Conservation (phyloP, 35 echinoderm and acorn worm species). For the Ptychodera flava region DNA sequence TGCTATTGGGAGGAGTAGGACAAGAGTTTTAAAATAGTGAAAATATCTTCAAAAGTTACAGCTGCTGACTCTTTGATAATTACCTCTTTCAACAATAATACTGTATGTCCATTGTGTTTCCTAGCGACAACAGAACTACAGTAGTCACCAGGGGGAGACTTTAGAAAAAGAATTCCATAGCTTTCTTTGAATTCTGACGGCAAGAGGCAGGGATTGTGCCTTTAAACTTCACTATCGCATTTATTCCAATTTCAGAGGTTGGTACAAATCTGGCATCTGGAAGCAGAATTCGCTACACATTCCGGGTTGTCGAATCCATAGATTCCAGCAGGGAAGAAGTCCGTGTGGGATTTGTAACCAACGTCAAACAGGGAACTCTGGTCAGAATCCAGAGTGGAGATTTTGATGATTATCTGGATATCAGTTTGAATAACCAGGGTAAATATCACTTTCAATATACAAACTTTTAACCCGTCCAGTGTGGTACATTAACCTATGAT, state of each 20-base stretch:
- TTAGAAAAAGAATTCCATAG: neutral
- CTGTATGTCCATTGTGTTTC: neutral
- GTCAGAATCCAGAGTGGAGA: constrained; percentile 50
- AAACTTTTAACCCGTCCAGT: no score
- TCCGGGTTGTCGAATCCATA: constrained; percentile 27
- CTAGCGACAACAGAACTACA: neutral
- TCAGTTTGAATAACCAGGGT: neutral
- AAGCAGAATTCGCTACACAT: constrained; percentile 41
- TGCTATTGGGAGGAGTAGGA: no score
- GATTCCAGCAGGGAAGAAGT: constrained; percentile 48
- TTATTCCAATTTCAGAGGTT: constrained; percentile 66
- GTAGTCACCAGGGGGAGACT: no score
- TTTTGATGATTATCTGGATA: neutral
- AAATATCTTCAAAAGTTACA: no score
- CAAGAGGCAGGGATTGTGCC: no score
- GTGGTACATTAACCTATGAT: no score
- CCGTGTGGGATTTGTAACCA: constrained; percentile 66
- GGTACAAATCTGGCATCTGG: constrained; percentile 38
- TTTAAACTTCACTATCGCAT: no score
- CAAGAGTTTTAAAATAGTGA: no score
- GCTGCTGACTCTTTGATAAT: no score
- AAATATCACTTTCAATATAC: neutral
- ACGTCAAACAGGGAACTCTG: constrained; percentile 24
- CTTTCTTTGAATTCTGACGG: no score
- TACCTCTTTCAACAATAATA: no score